Conservation (phyloP, 1,140 invertebrate species). For the Drosophila ananassae region DNA sequence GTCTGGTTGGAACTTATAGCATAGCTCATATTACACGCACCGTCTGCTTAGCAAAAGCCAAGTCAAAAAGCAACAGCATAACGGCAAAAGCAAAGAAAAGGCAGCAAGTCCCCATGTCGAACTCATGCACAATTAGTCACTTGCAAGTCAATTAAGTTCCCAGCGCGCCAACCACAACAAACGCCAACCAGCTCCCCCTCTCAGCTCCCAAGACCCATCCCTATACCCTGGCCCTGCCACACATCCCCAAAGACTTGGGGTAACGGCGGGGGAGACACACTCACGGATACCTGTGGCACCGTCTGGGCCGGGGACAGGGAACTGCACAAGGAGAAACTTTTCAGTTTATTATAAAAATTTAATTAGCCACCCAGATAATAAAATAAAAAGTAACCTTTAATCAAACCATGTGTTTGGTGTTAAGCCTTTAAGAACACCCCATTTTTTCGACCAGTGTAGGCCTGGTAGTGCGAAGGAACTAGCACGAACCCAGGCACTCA, state of each 20-base stretch:
- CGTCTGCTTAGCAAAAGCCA: slow-evolving; percentile 37
- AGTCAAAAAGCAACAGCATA: slow-evolving; percentile 13
- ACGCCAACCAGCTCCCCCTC: slow-evolving; percentile 30
- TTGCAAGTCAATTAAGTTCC: slow-evolving; percentile 80
- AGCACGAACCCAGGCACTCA: slow-evolving; percentile 63
- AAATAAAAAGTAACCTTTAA: not conserved
- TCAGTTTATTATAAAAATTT: not conserved
- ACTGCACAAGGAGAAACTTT: slow-evolving; percentile 8
- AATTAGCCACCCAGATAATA: not conserved
- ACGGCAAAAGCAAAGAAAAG: not conserved
- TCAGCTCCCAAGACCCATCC: not conserved
- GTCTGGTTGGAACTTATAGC: slow-evolving; percentile 14
- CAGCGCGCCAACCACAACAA: slow-evolving; percentile 69
- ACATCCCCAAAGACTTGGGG: slow-evolving; percentile 42
- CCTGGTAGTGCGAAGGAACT: slow-evolving; percentile 27
- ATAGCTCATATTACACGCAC: slow-evolving; percentile 76
- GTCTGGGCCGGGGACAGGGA: slow-evolving; percentile 36
- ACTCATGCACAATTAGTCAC: slow-evolving; percentile 82
- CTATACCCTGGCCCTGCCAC: slow-evolving; percentile 23
- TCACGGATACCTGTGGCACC: slow-evolving; percentile 66
- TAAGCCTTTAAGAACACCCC: not conserved
- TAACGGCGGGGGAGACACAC: slow-evolving; percentile 36
- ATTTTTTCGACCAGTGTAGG: slow-evolving; percentile 14
- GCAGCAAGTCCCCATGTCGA: slow-evolving; percentile 51
- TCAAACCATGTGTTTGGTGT: not conserved